Conservation (phyloP, 2,797 vertebrate genomes). For the Sebastiscus albofasciatus region DNA sequence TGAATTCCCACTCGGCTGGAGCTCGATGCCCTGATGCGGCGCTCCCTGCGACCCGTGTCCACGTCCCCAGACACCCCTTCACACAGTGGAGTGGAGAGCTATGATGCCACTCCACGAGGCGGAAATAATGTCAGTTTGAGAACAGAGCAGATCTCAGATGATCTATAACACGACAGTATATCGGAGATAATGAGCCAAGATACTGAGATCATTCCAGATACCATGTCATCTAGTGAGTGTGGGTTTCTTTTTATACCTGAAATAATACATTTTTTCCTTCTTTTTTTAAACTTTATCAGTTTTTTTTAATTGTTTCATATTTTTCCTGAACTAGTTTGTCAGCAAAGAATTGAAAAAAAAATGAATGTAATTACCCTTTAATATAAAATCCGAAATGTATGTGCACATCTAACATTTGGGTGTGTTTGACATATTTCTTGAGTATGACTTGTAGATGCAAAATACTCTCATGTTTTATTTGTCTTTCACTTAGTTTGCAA, state of each 20-base stretch:
- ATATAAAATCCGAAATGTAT: neutral
- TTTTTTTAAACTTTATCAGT: neutral
- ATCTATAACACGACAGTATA: neutral
- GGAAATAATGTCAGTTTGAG: slow-evolving; percentile 45
- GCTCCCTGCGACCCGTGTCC: slow-evolving; percentile 61
- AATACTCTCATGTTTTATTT: neutral
- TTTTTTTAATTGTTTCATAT: neutral
- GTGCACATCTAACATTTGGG: neutral
- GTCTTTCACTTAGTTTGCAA: neutral
- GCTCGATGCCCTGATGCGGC: slow-evolving; percentile 63
- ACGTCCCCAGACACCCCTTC: slow-evolving; percentile 69
- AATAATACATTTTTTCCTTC: neutral
- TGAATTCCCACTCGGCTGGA: slow-evolving; percentile 72
- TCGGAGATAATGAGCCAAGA: neutral
- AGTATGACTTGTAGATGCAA: neutral
- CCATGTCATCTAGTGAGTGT: neutral
- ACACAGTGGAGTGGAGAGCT: slow-evolving; percentile 43
- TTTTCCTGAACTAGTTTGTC: neutral
- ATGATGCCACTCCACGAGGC: slow-evolving; percentile 32
- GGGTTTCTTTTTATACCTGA: neutral
- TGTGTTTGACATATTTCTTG: neutral
- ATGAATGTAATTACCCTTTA: neutral
- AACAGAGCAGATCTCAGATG: slow-evolving; percentile 37
- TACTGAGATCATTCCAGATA: neutral
- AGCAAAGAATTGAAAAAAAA: neutral